Percentiles rank a stretch among this genome's conserved stretches.
Evolutionary conservation across 2,797 vertebrate genomes (phyloP).

Genomic region (Myotis vivesi): DNA sequence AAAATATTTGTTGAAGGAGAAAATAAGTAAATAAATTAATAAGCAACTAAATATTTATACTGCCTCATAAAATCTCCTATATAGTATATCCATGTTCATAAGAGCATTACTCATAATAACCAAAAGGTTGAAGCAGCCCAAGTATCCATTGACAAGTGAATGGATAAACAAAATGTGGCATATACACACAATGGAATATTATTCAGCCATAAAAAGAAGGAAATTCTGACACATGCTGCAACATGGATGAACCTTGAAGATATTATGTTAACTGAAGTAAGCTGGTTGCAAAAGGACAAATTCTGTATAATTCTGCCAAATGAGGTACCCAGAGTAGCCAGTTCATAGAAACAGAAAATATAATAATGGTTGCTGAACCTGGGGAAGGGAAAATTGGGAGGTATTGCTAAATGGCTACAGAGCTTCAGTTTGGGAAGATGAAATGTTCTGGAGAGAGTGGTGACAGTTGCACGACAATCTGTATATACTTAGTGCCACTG

Average conservation of each 20-base stretch:
- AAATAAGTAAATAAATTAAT: neutral
- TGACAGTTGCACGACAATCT: rapidly evolving
- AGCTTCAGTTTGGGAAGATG: neutral
- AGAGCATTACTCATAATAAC: neutral
- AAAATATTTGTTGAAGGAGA: neutral
- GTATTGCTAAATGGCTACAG: neutral
- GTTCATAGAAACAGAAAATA: neutral
- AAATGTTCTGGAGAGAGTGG: neutral
- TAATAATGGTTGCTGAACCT: neutral
- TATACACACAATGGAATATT: neutral
- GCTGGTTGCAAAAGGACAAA: neutral
- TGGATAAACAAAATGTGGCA: neutral
- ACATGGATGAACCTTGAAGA: neutral
- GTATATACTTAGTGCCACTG: neutral
- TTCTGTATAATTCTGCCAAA: neutral
- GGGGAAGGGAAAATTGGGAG: neutral
- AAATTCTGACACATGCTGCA: neutral
- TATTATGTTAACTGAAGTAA: neutral
- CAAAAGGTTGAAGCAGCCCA: neutral
- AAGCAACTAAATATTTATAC: neutral
- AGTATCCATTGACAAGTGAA: neutral
- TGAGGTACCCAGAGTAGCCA: neutral
- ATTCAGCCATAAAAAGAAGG: neutral
- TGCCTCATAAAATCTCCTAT: neutral
- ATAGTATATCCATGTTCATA: neutral